These are phyloP conservation scores for Anguilla marmorata DNA, from an alignment of 2,797 vertebrate species.

Conservation along the genomic window DNA sequence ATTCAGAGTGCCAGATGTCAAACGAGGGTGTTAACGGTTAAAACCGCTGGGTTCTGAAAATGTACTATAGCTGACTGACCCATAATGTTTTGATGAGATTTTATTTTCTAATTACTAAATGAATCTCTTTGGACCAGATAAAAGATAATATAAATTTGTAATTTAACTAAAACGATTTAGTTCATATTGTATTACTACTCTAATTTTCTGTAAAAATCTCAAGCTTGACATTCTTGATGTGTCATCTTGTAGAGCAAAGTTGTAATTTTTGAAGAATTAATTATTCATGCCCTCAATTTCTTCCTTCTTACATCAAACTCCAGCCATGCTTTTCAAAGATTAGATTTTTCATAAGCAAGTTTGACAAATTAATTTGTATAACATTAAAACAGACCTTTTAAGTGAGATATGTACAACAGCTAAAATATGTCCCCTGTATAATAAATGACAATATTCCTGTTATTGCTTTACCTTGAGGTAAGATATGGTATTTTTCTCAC, in stretches of 20 bases:
- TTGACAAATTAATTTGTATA: not conserved
- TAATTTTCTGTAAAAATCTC: not conserved
- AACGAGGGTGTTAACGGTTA: too few species aligned
- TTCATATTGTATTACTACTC: not conserved
- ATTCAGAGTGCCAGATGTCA: too few species aligned
- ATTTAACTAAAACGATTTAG: not conserved
- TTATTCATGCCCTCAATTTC: not conserved
- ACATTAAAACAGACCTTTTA: not conserved
- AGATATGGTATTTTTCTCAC: not conserved
- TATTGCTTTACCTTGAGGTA: not conserved
- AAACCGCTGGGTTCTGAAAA: too few species aligned
- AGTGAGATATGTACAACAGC: not conserved
- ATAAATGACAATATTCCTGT: not conserved
- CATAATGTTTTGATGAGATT: not conserved
- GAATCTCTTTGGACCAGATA: not conserved
- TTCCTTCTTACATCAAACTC: not conserved
- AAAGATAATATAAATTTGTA: not conserved
- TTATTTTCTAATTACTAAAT: not conserved
- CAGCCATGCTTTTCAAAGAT: not conserved
- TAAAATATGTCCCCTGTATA: not conserved
- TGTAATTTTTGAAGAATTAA: slow-evolving; percentile 50
- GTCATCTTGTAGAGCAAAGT: slow-evolving; percentile 15
- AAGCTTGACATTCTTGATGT: not conserved
- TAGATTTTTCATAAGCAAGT: not conserved
- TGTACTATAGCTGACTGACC: not conserved